Evolutionary conservation across 2,888 invertebrate genomes (phyloP), one percentile per base, ranked within the genome.

Genomic region (Agrotis exclamationis): DNA sequence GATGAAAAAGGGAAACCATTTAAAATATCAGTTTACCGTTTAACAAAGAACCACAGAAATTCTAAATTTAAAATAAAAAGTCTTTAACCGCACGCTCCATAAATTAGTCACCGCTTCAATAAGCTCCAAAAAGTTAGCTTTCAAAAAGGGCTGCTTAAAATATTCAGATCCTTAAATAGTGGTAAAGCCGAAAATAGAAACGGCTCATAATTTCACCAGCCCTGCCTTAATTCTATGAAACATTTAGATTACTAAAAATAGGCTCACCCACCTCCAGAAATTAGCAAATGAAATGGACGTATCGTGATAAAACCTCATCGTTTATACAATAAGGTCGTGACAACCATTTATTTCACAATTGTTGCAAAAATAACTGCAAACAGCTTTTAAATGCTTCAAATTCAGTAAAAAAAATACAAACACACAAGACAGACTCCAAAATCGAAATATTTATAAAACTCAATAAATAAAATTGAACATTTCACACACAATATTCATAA

Each of bases 201-300:
- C 48, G 14, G 11, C 24, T 62, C 64, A 70, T 70, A 63, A 48
- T 58, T 77, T n/a, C 22, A 39, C 18, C 20, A 63, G 54, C 82
- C 78, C 59, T 28, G 20, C 82, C 60, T 53, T 48, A 53, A 65
- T 39, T 56, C 58, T 47, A 48, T 45, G n/a, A 60, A 63, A 68
- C 47, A 56, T 58, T 71, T 65, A 33, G 18, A 67, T 63, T 47
- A 56, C 70, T 65, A 64, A 64, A 72, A 72, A 60, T 70, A 85
- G 68, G 24, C 67, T 53, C 20, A 63, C 69, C 63, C 70, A 65
- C 66, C 64, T 70, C 18, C 66, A 70, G 60, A 84, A 84, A 79
- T 85, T 82, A 79, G 68, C 86, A 84, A 85, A 86, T 84, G 71
- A 82, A 84, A 77, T 71, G 73, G 74, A 74, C 72, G 45, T 85